A percentile compares a stretch with the other conserved stretches of the same genome.
Conservation (phyloP, 2,888 invertebrate species). For the Brachylomia viminalis region DNA sequence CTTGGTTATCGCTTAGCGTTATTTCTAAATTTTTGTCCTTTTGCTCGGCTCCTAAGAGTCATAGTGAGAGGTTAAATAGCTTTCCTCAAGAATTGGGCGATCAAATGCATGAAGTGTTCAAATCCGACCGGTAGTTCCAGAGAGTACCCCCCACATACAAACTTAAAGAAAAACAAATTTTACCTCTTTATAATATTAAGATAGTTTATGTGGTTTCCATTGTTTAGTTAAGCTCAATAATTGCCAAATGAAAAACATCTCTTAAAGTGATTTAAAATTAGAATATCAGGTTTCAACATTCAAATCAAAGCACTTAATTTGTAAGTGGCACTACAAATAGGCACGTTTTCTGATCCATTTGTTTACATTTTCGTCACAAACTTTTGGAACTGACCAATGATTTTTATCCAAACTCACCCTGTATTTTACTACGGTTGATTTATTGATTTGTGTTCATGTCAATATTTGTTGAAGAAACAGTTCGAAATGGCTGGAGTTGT, state of each 20-base stretch:
- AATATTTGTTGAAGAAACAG: conserved; percentile 7
- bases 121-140: no score
- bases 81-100: no score
- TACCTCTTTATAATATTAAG: no score
- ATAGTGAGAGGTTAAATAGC: no score
- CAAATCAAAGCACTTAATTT: neutral
- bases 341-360: neutral
- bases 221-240: no score
- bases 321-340: neutral
- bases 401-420: neutral
- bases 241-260: neutral
- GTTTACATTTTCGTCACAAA: neutral
- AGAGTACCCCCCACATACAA: no score
- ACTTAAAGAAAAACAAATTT: no score
- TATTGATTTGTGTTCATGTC: conserved; percentile 5
- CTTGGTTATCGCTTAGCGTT: no score
- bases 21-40: no score
- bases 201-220: no score
- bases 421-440: neutral
- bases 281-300: neutral
- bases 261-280: neutral
- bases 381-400: neutral
- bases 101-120: no score
- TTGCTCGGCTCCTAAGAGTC: no score
- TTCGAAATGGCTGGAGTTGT: neutral